These are phyloP conservation scores for Calycopis cecrops DNA, from an alignment of 1,140 invertebrate genomes.

Conservation along the genomic window DNA sequence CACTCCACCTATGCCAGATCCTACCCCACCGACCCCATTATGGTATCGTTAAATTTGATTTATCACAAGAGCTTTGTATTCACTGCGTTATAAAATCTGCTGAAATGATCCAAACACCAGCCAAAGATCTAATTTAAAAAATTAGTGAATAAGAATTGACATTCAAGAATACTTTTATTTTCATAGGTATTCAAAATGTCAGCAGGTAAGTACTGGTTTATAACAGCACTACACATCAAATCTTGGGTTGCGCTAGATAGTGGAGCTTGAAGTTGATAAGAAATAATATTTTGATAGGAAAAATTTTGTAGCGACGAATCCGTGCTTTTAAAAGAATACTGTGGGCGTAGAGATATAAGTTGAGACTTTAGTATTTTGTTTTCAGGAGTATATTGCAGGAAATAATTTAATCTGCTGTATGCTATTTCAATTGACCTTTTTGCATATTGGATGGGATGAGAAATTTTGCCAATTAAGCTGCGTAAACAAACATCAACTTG, in stretches of 20 bases:
- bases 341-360: slow-evolving; percentile 26
- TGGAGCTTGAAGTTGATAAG: slow-evolving; percentile 33
- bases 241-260: slow-evolving; percentile 35
- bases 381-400: slow-evolving; percentile 18
- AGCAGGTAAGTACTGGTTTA: slow-evolving; percentile 39
- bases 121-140: no score
- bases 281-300: slow-evolving; percentile 27
- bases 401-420: slow-evolving; percentile 29
- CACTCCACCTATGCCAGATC: no score
- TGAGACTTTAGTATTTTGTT: slow-evolving; percentile 31
- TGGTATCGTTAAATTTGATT: no score
- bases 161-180: slow-evolving; percentile 42
- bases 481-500: slow-evolving; percentile 35
- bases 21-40: no score
- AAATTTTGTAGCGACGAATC: background rate
- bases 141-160: no score
- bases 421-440: slow-evolving; percentile 35
- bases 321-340: background rate
- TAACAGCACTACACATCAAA: slow-evolving; percentile 37
- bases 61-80: no score
- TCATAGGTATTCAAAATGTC: slow-evolving; percentile 35
- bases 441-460: slow-evolving; percentile 46
- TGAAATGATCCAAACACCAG: no score
- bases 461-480: slow-evolving; percentile 31
- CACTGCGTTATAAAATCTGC: no score